phyloP scores from a whole-genome alignment of 2,797 vertebrate genomes.

The Otus scops region DNA sequence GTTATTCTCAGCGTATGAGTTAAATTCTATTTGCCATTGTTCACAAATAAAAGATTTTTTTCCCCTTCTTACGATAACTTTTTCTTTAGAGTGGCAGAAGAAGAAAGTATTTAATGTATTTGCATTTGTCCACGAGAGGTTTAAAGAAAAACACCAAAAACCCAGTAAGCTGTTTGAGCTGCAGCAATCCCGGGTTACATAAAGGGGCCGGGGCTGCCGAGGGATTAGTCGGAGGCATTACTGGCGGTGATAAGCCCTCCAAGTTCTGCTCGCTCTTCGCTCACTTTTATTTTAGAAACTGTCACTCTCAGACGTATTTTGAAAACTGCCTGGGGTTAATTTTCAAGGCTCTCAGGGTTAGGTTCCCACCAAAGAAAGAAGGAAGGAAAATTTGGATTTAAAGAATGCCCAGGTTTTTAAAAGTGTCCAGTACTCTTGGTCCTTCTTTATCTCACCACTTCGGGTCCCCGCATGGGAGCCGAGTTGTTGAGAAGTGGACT shows the following conservation, averaged over 20 bases:
- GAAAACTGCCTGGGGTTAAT: neutral
- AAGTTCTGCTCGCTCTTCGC: neutral
- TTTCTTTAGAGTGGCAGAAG: neutral
- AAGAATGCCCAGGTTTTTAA: neutral
- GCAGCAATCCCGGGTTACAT: slow-evolving; percentile 45
- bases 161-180: slow-evolving; percentile 39
- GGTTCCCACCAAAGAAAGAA: neutral
- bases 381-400: neutral
- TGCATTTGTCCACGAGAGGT: neutral
- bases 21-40: neutral
- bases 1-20: neutral
- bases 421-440: neutral
- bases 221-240: slow-evolving; percentile 37
- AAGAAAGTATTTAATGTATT: neutral
- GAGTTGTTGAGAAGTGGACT: neutral
- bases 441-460: neutral
- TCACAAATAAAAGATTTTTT: neutral
- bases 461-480: neutral
- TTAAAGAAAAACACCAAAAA: neutral
- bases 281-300: slow-evolving; percentile 31
- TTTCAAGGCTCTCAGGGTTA: neutral
- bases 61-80: neutral
- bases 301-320: neutral
- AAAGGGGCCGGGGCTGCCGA: neutral
- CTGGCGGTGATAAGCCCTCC: neutral